Evolutionary conservation across 1,140 invertebrate species (phyloP), one percentile per base, ranked within the genome.

Genomic region (Gryllus bimaculatus): DNA sequence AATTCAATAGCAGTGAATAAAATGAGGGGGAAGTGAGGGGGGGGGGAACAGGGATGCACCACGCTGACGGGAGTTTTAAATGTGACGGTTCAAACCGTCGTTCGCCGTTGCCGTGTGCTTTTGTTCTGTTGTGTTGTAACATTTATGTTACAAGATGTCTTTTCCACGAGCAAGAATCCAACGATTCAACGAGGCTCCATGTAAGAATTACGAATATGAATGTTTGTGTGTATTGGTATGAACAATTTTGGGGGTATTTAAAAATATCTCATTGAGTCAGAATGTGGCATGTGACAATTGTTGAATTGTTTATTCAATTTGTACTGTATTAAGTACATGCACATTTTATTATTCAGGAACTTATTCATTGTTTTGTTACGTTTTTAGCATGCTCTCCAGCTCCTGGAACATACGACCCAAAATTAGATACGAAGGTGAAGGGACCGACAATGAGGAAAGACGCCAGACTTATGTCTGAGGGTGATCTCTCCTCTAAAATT

Each of bases 81-180:
- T 18, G 54, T 66, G 18, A 10, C 10, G 18, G 54, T 13, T 66
- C 54, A 66, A 66, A 66, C 54, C 54, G 54, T 66, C 54, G 54
- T 66, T 66, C 5, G 26, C 26, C 26, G 26, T 39, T 39, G 26
- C 54, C 18, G 54, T 66, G 54, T 66, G 54, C 18, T 2, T 18
- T 66, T 66, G 0, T 66, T 66, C 54, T 2, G 54, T 66, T 66
- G 54, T 2, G 54, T 2, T 18, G 10, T 66, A 66, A 13, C 54
- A 66, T 66, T 18, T 66, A 10, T 13, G 18, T 48, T 47, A 0
- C 13, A 82, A 75, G 73, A 87, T 87, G 85, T 87, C 86, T 8
- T 87, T 87, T 78, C 86, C 86, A 0, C 86, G 86, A 77, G 86
- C 86, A 0, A 85, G 83, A 81, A 85, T 87, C 76, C 85, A 87